These are phyloP conservation scores for Homarus americanus DNA, from an alignment of 1,140 invertebrate genomes.

Conservation along the genomic window DNA sequence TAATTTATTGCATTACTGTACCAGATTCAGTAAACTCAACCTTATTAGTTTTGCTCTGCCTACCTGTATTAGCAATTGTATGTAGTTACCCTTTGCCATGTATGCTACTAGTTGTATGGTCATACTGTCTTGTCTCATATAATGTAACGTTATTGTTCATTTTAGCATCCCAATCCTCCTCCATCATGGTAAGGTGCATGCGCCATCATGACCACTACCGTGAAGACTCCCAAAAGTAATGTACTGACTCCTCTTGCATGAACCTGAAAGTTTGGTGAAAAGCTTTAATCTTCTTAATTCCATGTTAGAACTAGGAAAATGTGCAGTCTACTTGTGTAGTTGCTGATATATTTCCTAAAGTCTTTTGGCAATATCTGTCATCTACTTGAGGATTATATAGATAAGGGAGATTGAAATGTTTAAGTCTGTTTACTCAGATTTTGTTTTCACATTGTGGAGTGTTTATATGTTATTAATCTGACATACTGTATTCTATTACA, in stretches of 20 bases:
- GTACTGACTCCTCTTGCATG: not conserved
- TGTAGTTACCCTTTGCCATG: slow-evolving; percentile 3
- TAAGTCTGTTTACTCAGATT: too few relatives aligned
- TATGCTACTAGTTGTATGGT: not conserved
- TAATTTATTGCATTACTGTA: not conserved
- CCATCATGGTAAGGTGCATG: not conserved
- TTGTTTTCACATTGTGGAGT: too few relatives aligned
- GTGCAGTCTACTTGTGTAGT: not conserved
- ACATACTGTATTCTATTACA: too few relatives aligned
- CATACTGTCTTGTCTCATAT: not conserved
- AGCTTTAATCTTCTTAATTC: not conserved
- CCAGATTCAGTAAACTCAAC: not conserved
- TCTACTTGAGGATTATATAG: too few relatives aligned
- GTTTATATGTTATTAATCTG: too few relatives aligned
- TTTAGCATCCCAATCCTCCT: not conserved
- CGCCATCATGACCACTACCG: not conserved
- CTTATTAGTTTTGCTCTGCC: not conserved
- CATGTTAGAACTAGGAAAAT: not conserved
- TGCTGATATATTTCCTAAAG: too few relatives aligned
- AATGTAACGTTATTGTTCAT: not conserved
- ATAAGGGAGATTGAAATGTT: too few relatives aligned
- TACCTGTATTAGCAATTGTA: not conserved
- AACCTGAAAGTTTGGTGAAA: not conserved
- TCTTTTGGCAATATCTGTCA: too few relatives aligned
- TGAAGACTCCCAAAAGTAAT: not conserved